phyloP scores from a whole-genome alignment of 2,888 invertebrate genomes.

The Ephialtes manifestator region DNA sequence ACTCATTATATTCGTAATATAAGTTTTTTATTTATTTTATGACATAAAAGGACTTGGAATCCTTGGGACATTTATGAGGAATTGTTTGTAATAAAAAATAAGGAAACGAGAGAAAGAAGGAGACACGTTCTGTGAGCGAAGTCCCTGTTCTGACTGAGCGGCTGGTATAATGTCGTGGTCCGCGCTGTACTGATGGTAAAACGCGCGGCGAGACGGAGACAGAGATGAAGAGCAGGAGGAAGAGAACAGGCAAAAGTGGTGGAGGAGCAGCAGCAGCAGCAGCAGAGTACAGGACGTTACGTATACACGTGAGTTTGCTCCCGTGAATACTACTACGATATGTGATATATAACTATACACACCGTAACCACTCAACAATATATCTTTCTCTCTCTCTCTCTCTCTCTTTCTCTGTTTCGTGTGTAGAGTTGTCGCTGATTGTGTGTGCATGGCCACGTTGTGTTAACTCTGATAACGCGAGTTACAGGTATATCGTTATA shows the following conservation, averaged over 20 bases:
- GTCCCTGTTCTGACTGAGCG: conserved; percentile 78
- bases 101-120: conserved; percentile 56
- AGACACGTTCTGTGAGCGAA: conserved; percentile 74
- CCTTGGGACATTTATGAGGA: background rate
- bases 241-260: conserved; percentile 64
- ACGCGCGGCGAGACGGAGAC: conserved; percentile 64
- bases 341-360: conserved; percentile 8
- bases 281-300: conserved; percentile 25
- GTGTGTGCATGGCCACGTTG: conserved; percentile 67
- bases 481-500: conserved; percentile 74
- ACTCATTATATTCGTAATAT: background rate
- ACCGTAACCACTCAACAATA: background rate
- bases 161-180: conserved; percentile 73
- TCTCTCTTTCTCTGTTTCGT: background rate
- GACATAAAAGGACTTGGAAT: background rate
- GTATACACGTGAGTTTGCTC: conserved; percentile 61
- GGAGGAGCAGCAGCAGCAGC: conserved; percentile 47
- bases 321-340: conserved; percentile 45
- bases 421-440: conserved; percentile 43
- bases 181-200: conserved; percentile 68
- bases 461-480: conserved; percentile 78
- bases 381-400: background rate
- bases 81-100: background rate
- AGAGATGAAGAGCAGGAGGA: conserved; percentile 60
- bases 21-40: background rate